Percentiles rank a stretch among this genome's conserved stretches.
Evolutionary conservation across 2,888 invertebrate genomes (phyloP).

Genomic region (Calliscelio sp.): DNA sequence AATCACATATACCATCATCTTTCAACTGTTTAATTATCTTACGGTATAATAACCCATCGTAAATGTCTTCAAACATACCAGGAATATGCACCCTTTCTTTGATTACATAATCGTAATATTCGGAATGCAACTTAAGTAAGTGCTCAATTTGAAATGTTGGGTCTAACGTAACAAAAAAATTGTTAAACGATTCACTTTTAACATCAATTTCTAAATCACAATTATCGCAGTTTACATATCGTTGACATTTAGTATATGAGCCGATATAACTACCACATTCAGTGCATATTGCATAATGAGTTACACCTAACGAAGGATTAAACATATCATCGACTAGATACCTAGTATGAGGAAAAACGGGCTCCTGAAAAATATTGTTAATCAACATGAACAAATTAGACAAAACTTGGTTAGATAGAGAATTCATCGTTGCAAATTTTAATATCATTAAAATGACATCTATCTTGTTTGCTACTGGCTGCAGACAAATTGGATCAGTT

Average conservation of each 20-base stretch:
- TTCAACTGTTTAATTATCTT: conserved; percentile 9
- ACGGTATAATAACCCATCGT: conserved; percentile 25
- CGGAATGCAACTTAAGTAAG: conserved; percentile 5
- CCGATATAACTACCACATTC: conserved; percentile 16
- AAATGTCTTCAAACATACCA: conserved; percentile 20
- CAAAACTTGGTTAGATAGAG: neutral
- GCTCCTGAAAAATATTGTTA: conserved; percentile 25
- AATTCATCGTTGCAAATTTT: conserved; percentile 17
- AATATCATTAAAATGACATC: conserved; percentile 22
- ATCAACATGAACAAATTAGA: conserved; percentile 35
- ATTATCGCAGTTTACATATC: conserved; percentile 5
- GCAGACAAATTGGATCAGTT: neutral
- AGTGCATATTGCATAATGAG: conserved; percentile 25
- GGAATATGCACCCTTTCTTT: neutral
- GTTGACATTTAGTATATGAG: neutral
- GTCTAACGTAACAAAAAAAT: conserved; percentile 38
- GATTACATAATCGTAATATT: conserved; percentile 11
- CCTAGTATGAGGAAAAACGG: conserved; percentile 16
- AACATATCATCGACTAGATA: conserved; percentile 22
- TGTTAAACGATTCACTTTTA: neutral
- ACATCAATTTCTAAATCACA: conserved; percentile 8
- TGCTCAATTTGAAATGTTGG: neutral
- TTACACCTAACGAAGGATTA: neutral
- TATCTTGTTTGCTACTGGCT: neutral
- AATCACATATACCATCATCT: neutral